Base-by-base conservation (phyloP, 2,797 vertebrate genomes). In the Thamnophis elegans region DNA sequence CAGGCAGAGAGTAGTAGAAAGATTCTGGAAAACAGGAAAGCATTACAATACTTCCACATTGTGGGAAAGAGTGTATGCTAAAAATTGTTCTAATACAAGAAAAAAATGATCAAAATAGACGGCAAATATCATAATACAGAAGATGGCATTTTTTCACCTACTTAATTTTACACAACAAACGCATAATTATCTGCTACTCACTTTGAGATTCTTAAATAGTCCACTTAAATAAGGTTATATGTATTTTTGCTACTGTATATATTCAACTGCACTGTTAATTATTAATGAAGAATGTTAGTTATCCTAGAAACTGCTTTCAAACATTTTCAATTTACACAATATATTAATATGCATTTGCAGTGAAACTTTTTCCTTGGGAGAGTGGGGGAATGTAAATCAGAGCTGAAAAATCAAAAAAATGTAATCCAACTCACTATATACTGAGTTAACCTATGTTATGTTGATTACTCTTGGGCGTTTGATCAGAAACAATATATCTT, bases 321-420 rank as follows among this genome's bases (percentile, higher is more conserved):
- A 82, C n/a, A 82, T 88, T 88, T 85, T 85, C n/a, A 56, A 93
- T 88, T 88, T 60, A 36, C 36, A n/a, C 60, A n/a, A 65, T 28
- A 54, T 59, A 59, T 82, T 56, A 78, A 91, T 82, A 91, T 91
- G 42, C 26, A 55, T 73, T 90, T 65, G 51, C 58, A 47, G n/a
- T 22, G 13, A 91, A 62, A 54, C n/a, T 11, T 54, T 47, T 22
- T 25, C 73, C 25, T 47, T 82, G 73, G 32, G 20, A 4, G 9
- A 25, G 36, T 47, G 20, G 36, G n/a, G n/a, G n/a, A n/a, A n/a
- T n/a, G n/a, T n/a, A n/a, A n/a, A n/a, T n/a, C n/a, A n/a, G n/a
- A n/a, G n/a, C n/a, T n/a, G n/a, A n/a, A n/a, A n/a, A n/a, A n/a
- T n/a, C n/a, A n/a, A n/a, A n/a, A n/a, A 20, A 6, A 55, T 32